These are phyloP conservation scores for Diorhabda sublineata DNA, from an alignment of 1,140 invertebrate species.

Conservation along the genomic window DNA sequence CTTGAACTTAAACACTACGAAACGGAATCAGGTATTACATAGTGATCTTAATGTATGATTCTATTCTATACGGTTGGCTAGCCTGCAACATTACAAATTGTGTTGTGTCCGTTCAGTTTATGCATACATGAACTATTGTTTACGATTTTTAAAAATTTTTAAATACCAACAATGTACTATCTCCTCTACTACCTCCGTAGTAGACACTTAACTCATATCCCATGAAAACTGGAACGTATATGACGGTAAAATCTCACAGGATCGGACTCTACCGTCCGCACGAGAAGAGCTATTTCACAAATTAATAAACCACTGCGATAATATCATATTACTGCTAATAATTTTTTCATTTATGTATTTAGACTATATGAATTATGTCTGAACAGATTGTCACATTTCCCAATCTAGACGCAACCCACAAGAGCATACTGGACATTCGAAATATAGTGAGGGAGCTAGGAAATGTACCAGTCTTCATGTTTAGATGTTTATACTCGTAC, in stretches of 20 bases:
- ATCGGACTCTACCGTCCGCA: background rate
- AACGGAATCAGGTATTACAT: slow-evolving; percentile 16
- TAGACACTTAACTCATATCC: slow-evolving; percentile 19
- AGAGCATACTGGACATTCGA: too few species aligned
- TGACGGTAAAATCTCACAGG: slow-evolving; percentile 6
- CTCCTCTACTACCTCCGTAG: slow-evolving; percentile 16
- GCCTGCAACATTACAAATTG: slow-evolving; percentile 43
- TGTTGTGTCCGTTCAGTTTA: slow-evolving; percentile 45
- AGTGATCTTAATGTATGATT: slow-evolving; percentile 17
- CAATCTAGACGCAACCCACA: too few species aligned
- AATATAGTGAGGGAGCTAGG: too few species aligned
- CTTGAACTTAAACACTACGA: background rate
- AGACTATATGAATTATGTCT: too few species aligned
- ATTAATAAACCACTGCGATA: background rate
- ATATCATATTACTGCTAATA: background rate
- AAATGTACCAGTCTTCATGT: too few species aligned
- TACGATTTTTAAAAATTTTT: slow-evolving; percentile 42
- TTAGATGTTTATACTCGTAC: too few species aligned
- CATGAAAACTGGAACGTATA: slow-evolving; percentile 12
- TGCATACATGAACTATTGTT: slow-evolving; percentile 47
- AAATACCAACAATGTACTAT: slow-evolving; percentile 37
- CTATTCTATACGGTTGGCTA: slow-evolving; percentile 41
- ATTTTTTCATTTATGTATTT: too few species aligned
- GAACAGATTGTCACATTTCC: too few species aligned
- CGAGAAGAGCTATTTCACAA: background rate